Percentiles rank a stretch among this genome's conserved stretches.
These are phyloP conservation scores for Holothuria glaberrima DNA, from an alignment of 35 echinoderm and acorn worm species.

Conservation along the genomic window DNA sequence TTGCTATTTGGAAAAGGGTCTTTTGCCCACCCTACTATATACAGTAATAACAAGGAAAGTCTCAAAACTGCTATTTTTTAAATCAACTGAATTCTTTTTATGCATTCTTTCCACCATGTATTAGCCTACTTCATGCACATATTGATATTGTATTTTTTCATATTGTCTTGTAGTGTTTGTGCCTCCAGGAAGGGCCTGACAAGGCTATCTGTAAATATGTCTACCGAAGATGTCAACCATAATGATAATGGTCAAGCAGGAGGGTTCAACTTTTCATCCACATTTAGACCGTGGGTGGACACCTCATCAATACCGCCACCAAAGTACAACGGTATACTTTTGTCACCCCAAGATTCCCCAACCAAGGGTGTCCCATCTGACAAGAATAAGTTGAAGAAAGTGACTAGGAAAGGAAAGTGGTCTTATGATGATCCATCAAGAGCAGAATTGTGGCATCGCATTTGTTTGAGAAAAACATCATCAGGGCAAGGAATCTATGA, in stretches of 20 bases:
- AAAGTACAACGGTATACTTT: background rate
- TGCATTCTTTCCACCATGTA: too few species aligned
- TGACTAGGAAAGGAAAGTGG: slow-evolving; percentile 37
- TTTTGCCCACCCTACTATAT: too few species aligned
- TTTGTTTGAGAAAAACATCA: background rate
- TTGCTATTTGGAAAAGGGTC: too few species aligned
- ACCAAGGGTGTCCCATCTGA: slow-evolving; percentile 17
- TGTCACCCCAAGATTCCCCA: slow-evolving; percentile 10
- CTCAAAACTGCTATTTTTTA: too few species aligned
- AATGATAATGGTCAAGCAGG: background rate
- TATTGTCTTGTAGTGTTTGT: too few species aligned
- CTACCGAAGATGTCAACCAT: background rate
- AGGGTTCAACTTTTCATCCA: background rate
- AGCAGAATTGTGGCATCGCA: background rate
- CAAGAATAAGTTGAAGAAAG: slow-evolving; percentile 31
- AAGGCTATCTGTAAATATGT: background rate
- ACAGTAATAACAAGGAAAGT: too few species aligned
- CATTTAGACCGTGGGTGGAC: slow-evolving; percentile 3
- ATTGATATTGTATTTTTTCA: too few species aligned
- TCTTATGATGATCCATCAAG: background rate
- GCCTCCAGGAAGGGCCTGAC: background rate
- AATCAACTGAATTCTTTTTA: too few species aligned
- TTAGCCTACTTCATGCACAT: too few species aligned
- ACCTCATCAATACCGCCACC: slow-evolving; percentile 10
- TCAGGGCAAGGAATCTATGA: slow-evolving; percentile 38